Percentiles rank a stretch among this genome's conserved stretches.
These are phyloP conservation scores for Macropus fuliginosus DNA, from an alignment of 2,797 vertebrate genomes.

Conservation along the genomic window DNA sequence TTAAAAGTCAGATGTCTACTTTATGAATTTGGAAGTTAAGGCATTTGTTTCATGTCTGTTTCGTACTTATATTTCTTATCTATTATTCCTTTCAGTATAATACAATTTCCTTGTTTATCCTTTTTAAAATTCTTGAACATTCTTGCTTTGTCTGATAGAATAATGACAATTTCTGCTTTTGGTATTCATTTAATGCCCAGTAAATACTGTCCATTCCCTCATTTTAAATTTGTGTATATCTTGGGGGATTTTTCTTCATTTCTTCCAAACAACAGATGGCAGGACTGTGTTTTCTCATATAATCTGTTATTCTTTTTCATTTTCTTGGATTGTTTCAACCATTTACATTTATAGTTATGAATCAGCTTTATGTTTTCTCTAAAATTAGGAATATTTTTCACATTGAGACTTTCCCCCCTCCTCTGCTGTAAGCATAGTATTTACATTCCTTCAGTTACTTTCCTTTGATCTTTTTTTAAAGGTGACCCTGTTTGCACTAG, in stretches of 20 bases:
- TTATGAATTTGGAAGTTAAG: neutral
- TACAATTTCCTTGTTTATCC: neutral
- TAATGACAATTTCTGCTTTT: neutral
- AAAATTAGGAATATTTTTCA: neutral
- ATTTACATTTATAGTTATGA: neutral
- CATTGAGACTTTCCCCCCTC: neutral
- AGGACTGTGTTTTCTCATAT: too few species aligned
- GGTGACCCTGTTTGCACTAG: neutral
- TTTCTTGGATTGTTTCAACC: neutral
- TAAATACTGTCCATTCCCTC: neutral
- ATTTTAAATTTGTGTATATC: neutral
- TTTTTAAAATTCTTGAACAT: neutral
- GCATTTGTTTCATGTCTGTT: neutral
- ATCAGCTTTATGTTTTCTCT: neutral
- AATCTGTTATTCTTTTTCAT: neutral
- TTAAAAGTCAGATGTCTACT: neutral
- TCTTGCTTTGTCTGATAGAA: neutral
- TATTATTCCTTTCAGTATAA: neutral
- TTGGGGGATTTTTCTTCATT: too few species aligned
- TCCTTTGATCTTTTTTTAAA: neutral
- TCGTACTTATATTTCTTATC: too few species aligned
- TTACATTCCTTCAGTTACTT: neutral
- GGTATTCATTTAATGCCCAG: too few species aligned
- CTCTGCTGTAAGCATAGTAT: too few species aligned
- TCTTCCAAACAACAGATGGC: neutral